These are phyloP conservation scores for Oncorhynchus gorbuscha DNA, from an alignment of 2,113 vertebrate genomes.

Conservation along the genomic window DNA sequence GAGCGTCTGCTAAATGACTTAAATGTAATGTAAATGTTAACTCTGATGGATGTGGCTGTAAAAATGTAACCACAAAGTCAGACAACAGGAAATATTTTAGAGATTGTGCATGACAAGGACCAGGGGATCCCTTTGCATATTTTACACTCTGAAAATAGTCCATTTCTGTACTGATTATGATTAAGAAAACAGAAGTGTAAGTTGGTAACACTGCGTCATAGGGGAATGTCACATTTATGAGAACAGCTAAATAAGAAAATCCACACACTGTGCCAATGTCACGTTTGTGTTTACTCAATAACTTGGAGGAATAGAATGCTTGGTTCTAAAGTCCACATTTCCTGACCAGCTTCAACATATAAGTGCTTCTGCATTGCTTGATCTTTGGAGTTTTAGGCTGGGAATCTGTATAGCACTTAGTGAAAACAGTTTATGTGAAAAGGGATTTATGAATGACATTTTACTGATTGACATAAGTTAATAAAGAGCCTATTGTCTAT, in stretches of 20 bases:
- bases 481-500: not conserved
- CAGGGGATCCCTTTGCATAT: no score
- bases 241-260: not conserved
- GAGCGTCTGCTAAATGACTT: no score
- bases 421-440: no score
- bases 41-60: no score
- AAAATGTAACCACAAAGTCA: no score
- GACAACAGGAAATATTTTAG: not conserved
- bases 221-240: not conserved
- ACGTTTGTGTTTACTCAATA: not conserved
- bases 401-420: no score
- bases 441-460: no score
- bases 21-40: no score
- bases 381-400: no score
- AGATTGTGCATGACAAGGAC: no score
- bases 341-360: not conserved
- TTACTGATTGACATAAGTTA: no score
- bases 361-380: not conserved
- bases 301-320: not conserved
- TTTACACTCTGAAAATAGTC: constrained; percentile 1
- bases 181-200: no score
- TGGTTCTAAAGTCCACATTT: not conserved
- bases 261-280: not conserved
- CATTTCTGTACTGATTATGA: not conserved
- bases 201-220: not conserved